Conservation (phyloP, 1,140 invertebrate species). For the Drosophila virilis region DNA sequence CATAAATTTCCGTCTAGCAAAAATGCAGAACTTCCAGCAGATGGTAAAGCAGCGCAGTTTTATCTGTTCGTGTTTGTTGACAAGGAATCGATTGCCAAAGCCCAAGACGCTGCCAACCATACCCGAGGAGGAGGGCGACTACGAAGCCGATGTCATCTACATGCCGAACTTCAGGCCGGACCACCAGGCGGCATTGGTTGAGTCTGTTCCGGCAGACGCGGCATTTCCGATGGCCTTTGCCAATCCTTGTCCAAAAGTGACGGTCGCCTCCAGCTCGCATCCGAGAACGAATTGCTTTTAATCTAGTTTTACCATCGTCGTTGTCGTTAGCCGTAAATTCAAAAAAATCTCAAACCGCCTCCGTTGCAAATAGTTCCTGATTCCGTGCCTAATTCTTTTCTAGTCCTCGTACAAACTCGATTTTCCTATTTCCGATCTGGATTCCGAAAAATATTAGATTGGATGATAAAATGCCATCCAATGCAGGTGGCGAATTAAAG, state of each 20-base stretch:
- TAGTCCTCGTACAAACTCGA: background rate
- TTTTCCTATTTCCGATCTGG: too few species aligned
- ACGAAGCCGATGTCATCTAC: background rate
- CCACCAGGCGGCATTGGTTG: too few species aligned
- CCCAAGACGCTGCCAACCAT: constrained; percentile 7
- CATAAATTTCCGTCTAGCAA: background rate
- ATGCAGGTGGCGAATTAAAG: too few species aligned
- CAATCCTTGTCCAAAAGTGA: background rate
- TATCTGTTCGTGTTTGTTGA: background rate
- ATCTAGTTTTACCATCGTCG: too few species aligned
- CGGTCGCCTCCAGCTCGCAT: background rate
- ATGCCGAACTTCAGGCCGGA: too few species aligned
- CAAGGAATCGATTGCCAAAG: background rate
- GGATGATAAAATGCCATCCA: too few species aligned
- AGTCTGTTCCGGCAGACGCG: background rate
- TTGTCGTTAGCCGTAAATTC: background rate
- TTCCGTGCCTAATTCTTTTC: background rate
- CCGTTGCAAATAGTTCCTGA: background rate
- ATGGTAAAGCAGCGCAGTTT: background rate
- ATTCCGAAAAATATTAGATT: too few species aligned
- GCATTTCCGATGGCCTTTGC: background rate
- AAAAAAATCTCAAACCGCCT: too few species aligned
- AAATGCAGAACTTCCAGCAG: constrained; percentile 2
- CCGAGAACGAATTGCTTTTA: background rate
- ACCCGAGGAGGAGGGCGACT: constrained; percentile 2